Evolutionary conservation across 2,888 invertebrate species (phyloP), one percentile per base, ranked within the genome.

Genomic region (Asteroscopus sphinx): DNA sequence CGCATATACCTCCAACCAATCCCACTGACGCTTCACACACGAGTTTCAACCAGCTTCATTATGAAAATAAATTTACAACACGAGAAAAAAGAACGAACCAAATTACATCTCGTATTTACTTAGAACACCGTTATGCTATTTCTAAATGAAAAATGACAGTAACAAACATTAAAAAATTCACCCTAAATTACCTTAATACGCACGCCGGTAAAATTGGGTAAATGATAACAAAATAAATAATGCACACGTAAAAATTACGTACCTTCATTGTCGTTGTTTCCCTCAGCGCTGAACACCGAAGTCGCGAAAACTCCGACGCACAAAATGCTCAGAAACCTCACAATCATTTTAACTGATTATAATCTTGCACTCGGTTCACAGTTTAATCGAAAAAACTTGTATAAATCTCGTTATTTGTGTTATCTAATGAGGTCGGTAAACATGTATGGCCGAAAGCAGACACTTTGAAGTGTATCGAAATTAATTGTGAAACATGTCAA

Each of bases 241-340:
- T 62, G 62, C 66, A 73, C 54, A 70, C 68, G 73, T 78, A 80
- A 81, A 82, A 80, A 81, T 80, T 77, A 70, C 82, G 79, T 86
- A 94, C 94, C 94, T 94, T 94, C 93, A 92, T 94, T 93, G 89
- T 92, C 92, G 93, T 89, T 89, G 90, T 93, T 94, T 90, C 89
- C 87, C 67, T 89, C 88, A 73, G 86, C 89, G 82, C 86, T 87
- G 83, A 84, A 89, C 81, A 91, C 91, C 86, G 90, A 86, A 88
- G 91, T 89, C 86, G 86, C 88, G 89, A 93, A 89, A 89, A 92
- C 88, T 88, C 91, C 94, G 83, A 93, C 82, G 88, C 90, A 94
- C 89, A 93, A 80, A 86, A 93, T 81, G 93, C 87, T 90, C 85
- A 91, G 86, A 83, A 89, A 93, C 91, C 94, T 93, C 93, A 94